phyloP scores from a whole-genome alignment of 2,888 invertebrate genomes.

The Zhuqinia jingwanae region DNA sequence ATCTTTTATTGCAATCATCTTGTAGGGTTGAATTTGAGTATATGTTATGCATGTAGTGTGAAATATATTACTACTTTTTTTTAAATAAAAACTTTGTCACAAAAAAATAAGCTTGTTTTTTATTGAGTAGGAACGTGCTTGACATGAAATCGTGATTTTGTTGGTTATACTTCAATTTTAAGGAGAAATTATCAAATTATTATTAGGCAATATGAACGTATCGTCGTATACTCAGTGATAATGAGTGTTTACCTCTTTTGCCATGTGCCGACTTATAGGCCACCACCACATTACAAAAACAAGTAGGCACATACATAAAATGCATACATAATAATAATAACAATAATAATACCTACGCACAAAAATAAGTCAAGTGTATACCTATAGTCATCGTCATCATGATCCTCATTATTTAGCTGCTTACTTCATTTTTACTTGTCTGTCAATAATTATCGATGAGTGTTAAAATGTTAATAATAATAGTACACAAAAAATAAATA shows the following conservation, averaged over 20 bases:
- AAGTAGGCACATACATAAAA: neutral
- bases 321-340: too few species aligned
- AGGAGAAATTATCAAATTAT: conserved; percentile 65
- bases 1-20: conserved; percentile 15
- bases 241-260: conserved; percentile 32
- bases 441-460: conserved; percentile 69
- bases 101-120: neutral
- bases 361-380: neutral
- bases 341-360: too few species aligned
- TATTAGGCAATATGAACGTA: conserved; percentile 62
- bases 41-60: neutral
- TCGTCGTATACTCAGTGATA: neutral
- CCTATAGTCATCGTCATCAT: neutral
- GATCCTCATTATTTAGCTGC: neutral
- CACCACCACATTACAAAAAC: neutral
- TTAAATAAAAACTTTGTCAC: neutral
- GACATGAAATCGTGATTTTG: conserved; percentile 71
- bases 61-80: conserved; percentile 6
- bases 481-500: conserved; percentile 16
- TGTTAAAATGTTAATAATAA: conserved; percentile 57
- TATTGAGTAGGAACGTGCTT: conserved; percentile 58
- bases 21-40: neutral
- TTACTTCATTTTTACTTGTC: conserved; percentile 54
- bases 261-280: conserved; percentile 26
- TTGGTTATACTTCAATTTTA: conserved; percentile 66